Percentiles rank a stretch among this genome's conserved stretches.
phyloP scores from a whole-genome alignment of 2,113 vertebrate species.

The Cavia aperea region DNA sequence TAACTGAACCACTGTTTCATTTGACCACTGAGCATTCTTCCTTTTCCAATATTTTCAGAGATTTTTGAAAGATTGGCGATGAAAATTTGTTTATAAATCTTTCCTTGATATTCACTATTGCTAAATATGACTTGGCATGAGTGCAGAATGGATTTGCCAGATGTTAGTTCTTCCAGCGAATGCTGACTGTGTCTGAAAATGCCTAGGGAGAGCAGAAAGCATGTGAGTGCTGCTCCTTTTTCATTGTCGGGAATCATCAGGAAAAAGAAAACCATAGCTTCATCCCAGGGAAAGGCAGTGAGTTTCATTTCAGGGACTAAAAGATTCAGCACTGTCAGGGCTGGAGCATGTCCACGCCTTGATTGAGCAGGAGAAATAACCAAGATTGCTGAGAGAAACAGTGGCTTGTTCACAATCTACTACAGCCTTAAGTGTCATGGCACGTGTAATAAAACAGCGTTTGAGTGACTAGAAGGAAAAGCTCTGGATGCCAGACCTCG shows the following conservation, averaged over 20 bases:
- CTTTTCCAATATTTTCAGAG: neutral
- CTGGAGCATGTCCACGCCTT: neutral
- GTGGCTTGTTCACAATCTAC: slow-evolving; percentile 25
- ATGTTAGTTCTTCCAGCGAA: neutral
- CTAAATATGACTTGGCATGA: neutral
- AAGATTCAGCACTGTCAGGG: slow-evolving; percentile 4
- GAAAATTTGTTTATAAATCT: neutral
- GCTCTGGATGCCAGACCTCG: neutral
- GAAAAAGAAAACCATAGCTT: slow-evolving; percentile 14
- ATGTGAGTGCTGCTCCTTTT: neutral
- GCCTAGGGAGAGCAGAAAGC: neutral
- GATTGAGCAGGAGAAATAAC: neutral
- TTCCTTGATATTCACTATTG: neutral
- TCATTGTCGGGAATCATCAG: neutral
- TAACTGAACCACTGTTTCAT: neutral
- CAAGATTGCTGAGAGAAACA: slow-evolving; percentile 19
- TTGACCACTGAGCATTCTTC: neutral
- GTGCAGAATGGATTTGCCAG: neutral
- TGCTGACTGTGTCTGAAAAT: neutral
- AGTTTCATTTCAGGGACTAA: neutral
- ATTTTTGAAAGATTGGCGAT: neutral
- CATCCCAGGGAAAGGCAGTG: neutral
- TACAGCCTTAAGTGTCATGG: neutral
- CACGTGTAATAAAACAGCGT: slow-evolving; percentile 10
- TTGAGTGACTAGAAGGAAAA: slow-evolving; percentile 23